Base-by-base conservation (phyloP, 2,888 invertebrate species). In the Brenthis daphne region DNA sequence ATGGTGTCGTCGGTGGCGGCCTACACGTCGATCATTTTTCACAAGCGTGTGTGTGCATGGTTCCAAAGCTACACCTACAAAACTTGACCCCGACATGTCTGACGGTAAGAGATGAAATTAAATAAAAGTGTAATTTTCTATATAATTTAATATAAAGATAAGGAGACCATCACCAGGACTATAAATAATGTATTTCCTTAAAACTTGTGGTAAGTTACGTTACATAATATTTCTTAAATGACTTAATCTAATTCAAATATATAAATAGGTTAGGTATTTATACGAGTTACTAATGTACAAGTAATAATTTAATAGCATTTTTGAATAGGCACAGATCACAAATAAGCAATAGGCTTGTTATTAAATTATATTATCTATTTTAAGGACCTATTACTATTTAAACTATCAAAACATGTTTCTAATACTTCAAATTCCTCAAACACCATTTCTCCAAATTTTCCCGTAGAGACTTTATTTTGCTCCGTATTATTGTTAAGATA, bases 351-450 rank as follows among this genome's bases (percentile, higher is more conserved):
- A 82, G 47, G 56, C 47, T 81, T 83, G 85, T 86, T 85, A 79
- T 67, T 75, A 77, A 78, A 75, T 70, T 76, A 77, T 74, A 76
- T 29, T 29, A 29, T 73, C 51, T 87, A 90, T 80, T 90, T 90
- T 78, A 87, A 80, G 74, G 92, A 90, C 86, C 90, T 92, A 89
- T 90, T 90, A 76, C 92, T 93, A 89, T 90, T 94, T 81, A 94
- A 89, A 86, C 94, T 94, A 84, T 94, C 94, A 78, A 90, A 93
- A 84, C 91, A 92, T 72, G 92, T 87, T 83, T 94, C 95, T 81
- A 95, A 93, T 65, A 96, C 94, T 89, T 96, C 95, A 76, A 96
- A 96, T 78, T 96, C 96, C 87, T 97, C 97, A 77, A 97, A 97
- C 77, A 97, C 97, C 95, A 97, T 97, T 77, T 97, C 97, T 56